Base-by-base conservation (phyloP, 2,113 vertebrate species). In the Casuarius casuarius region DNA sequence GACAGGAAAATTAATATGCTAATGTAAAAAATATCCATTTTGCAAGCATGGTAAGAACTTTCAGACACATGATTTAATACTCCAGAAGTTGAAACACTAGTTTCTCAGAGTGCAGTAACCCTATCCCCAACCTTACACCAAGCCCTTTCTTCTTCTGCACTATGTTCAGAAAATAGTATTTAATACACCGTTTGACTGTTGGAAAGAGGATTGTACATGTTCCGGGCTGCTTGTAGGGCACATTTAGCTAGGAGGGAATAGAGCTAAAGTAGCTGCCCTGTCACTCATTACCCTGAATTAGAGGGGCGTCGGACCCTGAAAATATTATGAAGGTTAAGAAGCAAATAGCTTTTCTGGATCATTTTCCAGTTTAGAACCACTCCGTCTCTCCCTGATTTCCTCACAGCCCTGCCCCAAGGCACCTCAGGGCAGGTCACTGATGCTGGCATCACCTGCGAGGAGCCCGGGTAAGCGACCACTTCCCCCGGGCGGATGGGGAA, bases 81-180 rank as follows among this genome's bases (percentile, higher is more conserved):
- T 3, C 8, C 1, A 9, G 7, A 5, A 3, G 26, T 5, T 7
- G 25, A 35, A 15, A 12, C 29, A 6, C 10, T 48, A 4, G 25
- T 48, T 31, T 56, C 12, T 23, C 23, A 1, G 6, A 31, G 33
- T 23, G 51, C 0, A 1, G 5, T 1, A 8, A 14, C 25, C 26
- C 38, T 3, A 8, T 12, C n/a, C 28, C 4, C 48, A 4, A 2
- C 26, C 18, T 17, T 3, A 48, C 46, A 48, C 46, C 14, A 46
- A 12, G 8, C 0, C 67, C 17, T 12, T 4, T 3, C 12, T 51
- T 26, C 13, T 5, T 38, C 42, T 9, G 83, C 10, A 9, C 1
- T 5, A 29, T 29, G 9, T 9, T 8, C 33, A 7, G 13, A 20
- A 12, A 75, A 4, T 0, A 3, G 19, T 2, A 13, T 10, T 13